Percentiles rank a stretch among this genome's conserved stretches.
Evolutionary conservation across 2,797 vertebrate species (phyloP).

Genomic region (Lutjanus campechanus): DNA sequence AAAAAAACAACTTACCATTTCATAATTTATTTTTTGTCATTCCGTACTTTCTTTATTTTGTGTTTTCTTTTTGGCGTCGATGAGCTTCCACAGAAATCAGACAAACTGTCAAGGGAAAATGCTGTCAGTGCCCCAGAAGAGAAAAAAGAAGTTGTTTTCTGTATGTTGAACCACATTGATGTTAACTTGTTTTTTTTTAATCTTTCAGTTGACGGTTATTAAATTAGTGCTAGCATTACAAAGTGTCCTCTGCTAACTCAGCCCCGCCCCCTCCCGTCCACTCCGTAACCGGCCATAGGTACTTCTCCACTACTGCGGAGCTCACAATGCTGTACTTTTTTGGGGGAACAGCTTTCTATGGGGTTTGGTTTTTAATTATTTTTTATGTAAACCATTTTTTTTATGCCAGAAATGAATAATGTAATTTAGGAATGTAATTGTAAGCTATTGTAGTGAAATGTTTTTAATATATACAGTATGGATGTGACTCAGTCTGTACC

Average conservation of each 20-base stretch:
- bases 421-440: slow-evolving; percentile 88
- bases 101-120: slow-evolving; percentile 53
- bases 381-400: slow-evolving; percentile 70
- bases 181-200: background rate
- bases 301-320: slow-evolving; percentile 83
- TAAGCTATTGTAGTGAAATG: slow-evolving; percentile 89
- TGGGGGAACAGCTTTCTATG: slow-evolving; percentile 78
- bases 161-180: slow-evolving; percentile 32
- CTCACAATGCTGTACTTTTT: slow-evolving; percentile 76
- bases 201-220: background rate
- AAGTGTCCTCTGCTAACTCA: slow-evolving; percentile 82
- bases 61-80: background rate
- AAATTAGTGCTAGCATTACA: slow-evolving; percentile 8
- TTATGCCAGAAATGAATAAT: slow-evolving; percentile 80
- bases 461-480: slow-evolving; percentile 86
- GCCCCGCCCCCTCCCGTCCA: slow-evolving; percentile 81
- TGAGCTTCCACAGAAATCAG: slow-evolving; percentile 9
- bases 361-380: slow-evolving; percentile 84
- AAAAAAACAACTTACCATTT: too few species aligned
- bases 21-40: background rate
- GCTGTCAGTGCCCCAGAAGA: slow-evolving; percentile 8
- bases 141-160: slow-evolving; percentile 4
- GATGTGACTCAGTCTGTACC: slow-evolving; percentile 80
- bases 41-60: background rate
- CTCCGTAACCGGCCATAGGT: slow-evolving; percentile 88